Percentiles rank a stretch among this genome's conserved stretches.
These are phyloP conservation scores for Strongylocentrotus purpuratus DNA, from an alignment of 35 echinoderm and acorn worm genomes.

Conservation along the genomic window DNA sequence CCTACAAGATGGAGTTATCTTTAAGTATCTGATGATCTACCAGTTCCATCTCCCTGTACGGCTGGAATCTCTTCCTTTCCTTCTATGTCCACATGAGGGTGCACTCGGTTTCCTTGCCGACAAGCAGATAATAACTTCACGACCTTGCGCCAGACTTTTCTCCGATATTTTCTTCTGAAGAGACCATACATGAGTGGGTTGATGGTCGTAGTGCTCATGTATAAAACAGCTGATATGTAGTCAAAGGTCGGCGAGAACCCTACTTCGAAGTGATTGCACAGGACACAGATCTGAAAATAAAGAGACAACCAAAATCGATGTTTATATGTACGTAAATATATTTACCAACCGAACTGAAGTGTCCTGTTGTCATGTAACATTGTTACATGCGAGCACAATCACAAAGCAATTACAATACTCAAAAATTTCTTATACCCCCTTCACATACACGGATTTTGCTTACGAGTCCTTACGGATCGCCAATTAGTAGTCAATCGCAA, in stretches of 20 bases:
- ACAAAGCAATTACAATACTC: not conserved
- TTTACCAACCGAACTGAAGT: not conserved
- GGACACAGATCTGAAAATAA: slow-evolving; percentile 59
- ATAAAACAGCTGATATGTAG: slow-evolving; percentile 72
- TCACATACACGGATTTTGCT: no score
- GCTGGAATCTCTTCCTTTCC: not conserved
- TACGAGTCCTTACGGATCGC: no score
- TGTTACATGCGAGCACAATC: not conserved
- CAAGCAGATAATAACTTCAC: not conserved
- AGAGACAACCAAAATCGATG: slow-evolving; percentile 18
- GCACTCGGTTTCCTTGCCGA: slow-evolving; percentile 41
- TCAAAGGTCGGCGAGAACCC: slow-evolving; percentile 60
- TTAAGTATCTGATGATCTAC: not conserved
- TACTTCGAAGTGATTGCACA: slow-evolving; percentile 66
- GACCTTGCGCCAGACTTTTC: slow-evolving; percentile 26
- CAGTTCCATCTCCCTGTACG: not conserved
- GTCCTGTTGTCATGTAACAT: not conserved
- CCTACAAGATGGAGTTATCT: not conserved
- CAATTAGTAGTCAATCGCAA: no score
- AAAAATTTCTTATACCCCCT: no score
- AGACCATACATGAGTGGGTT: slow-evolving; percentile 78
- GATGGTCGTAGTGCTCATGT: slow-evolving; percentile 67
- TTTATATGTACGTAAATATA: not conserved
- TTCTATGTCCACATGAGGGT: slow-evolving; percentile 36
- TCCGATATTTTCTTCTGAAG: slow-evolving; percentile 63